phyloP scores from a whole-genome alignment of 2,888 invertebrate genomes.

The Dasypolia templi region DNA sequence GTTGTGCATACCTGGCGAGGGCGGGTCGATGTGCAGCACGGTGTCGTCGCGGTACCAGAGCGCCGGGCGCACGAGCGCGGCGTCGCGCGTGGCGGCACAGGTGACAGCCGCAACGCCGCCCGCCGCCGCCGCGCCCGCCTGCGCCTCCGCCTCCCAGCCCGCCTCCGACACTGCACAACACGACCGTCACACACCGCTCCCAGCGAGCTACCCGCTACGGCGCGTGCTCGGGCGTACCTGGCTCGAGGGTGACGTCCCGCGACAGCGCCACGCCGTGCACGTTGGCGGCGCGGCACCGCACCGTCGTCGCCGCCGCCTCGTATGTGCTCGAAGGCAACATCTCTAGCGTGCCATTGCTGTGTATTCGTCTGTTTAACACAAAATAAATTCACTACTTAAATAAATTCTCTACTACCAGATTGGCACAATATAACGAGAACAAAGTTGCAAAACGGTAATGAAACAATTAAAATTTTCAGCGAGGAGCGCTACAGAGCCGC shows the following conservation, averaged over 20 bases:
- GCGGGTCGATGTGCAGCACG: constrained; percentile 83
- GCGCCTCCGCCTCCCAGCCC: constrained; percentile 73
- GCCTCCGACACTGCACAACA: constrained; percentile 72
- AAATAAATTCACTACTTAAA: too few relatives aligned
- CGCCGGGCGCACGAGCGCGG: constrained; percentile 65
- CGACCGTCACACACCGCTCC: background rate
- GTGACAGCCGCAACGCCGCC: constrained; percentile 80
- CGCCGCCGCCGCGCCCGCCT: constrained; percentile 68
- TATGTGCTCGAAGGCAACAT: constrained; percentile 69
- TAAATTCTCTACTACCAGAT: too few relatives aligned
- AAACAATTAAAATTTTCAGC: constrained; percentile 40
- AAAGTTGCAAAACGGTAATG: constrained; percentile 11
- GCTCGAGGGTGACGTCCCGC: constrained; percentile 93
- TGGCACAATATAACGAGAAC: background rate
- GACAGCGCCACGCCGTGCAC: constrained; percentile 94
- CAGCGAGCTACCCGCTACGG: background rate
- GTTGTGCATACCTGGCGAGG: constrained; percentile 88
- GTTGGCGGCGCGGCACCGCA: constrained; percentile 94
- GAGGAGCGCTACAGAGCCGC: constrained; percentile 11
- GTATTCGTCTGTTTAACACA: constrained; percentile 59
- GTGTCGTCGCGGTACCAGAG: constrained; percentile 79
- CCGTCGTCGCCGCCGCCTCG: constrained; percentile 47
- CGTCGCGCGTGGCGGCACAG: constrained; percentile 68
- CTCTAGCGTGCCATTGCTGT: constrained; percentile 82
- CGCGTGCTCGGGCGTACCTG: constrained; percentile 89